Conservation (phyloP, 2,113 vertebrate genomes). For the Stercorarius parasiticus region DNA sequence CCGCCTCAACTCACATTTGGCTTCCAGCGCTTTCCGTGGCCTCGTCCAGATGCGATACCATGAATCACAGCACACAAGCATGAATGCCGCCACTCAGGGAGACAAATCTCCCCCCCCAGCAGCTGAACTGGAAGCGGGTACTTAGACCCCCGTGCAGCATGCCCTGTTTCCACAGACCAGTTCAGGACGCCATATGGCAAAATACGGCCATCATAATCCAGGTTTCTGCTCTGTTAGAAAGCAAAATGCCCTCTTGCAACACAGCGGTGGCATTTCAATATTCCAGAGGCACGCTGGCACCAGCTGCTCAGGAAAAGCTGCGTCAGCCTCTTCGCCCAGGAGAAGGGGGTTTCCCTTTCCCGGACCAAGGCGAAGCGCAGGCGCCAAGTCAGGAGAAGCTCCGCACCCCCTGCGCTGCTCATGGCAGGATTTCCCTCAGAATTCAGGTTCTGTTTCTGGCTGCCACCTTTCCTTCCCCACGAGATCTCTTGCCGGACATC, state of each 20-base stretch:
- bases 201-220: neutral
- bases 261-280: neutral
- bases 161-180: neutral
- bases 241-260: neutral
- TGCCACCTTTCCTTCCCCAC: neutral
- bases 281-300: neutral
- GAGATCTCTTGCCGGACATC: too few species aligned
- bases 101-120: neutral
- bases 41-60: neutral
- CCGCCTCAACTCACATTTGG: neutral
- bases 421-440: neutral
- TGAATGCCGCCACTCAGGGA: accelerated
- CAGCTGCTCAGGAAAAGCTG: neutral
- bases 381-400: neutral
- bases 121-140: neutral
- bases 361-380: neutral
- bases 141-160: accelerated
- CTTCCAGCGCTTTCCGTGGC: neutral
- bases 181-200: neutral
- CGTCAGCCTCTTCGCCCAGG: neutral
- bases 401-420: neutral
- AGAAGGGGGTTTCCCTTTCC: neutral
- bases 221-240: neutral
- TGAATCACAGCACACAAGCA: too few species aligned
- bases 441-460: neutral